Evolutionary conservation across 2,888 invertebrate genomes (phyloP).

Genomic region (Pseudococcus longispinus): DNA sequence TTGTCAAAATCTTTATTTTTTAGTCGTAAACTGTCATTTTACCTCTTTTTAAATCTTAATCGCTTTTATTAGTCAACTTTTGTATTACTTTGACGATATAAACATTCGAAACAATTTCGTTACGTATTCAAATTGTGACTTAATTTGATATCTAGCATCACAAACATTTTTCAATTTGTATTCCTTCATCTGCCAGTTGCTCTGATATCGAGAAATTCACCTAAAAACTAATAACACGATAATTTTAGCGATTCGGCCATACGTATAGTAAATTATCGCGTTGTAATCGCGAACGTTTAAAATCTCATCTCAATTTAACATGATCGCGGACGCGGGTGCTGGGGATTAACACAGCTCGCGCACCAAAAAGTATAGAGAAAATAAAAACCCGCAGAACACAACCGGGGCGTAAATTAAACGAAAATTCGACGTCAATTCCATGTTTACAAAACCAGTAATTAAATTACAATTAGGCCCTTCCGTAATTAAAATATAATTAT

Average conservation of each 20-base stretch:
- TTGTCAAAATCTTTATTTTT: no score
- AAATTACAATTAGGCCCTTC: conserved; percentile 52
- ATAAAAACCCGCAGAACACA: neutral
- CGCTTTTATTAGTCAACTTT: no score
- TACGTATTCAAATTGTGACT: no score
- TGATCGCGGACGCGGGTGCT: neutral
- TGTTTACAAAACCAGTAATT: conserved; percentile 48
- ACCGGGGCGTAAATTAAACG: conserved; percentile 7
- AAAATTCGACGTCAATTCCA: conserved; percentile 25
- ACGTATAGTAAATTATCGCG: neutral
- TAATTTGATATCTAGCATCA: no score
- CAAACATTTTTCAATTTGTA: no score
- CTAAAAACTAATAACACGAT: neutral
- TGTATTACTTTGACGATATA: no score
- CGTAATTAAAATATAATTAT: conserved; percentile 54
- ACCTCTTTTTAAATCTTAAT: no score
- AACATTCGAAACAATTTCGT: no score
- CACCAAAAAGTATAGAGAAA: neutral
- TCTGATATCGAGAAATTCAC: neutral
- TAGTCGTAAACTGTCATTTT: no score
- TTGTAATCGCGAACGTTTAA: neutral
- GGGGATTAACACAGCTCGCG: neutral
- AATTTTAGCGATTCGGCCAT: neutral
- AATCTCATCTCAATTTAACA: neutral
- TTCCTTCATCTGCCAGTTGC: neutral